Percentiles rank a stretch among this genome's conserved stretches.
These are phyloP conservation scores for Saxicola maurus DNA, from an alignment of 2,797 vertebrate species.

Conservation along the genomic window DNA sequence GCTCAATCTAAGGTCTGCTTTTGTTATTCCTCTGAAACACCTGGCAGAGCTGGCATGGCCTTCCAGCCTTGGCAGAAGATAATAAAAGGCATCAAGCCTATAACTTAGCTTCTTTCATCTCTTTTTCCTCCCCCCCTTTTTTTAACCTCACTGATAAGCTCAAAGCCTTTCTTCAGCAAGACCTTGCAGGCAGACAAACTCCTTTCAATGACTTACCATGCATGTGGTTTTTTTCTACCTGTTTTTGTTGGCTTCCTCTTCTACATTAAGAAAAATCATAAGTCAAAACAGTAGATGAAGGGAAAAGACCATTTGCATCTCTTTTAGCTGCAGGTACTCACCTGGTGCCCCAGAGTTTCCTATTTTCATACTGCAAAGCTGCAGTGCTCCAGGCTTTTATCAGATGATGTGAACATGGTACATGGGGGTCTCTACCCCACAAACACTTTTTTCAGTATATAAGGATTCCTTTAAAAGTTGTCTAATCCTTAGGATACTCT, in stretches of 20 bases:
- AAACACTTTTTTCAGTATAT: neutral
- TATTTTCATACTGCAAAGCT: neutral
- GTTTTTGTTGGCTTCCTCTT: neutral
- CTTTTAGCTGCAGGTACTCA: neutral
- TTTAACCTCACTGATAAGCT: neutral
- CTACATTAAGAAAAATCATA: neutral
- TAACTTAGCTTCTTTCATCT: conserved; percentile 13
- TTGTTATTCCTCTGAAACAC: conserved; percentile 5
- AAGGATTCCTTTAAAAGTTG: neutral
- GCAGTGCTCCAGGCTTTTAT: neutral
- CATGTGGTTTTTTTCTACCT: neutral
- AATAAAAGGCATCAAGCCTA: neutral
- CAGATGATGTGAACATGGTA: neutral
- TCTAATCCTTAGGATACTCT: neutral
- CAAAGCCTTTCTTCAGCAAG: neutral
- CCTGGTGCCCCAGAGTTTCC: neutral
- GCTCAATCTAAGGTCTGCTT: neutral
- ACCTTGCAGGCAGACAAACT: neutral
- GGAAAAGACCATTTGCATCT: neutral
- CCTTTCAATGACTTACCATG: neutral
- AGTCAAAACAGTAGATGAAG: neutral
- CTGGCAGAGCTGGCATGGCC: conserved; percentile 1
- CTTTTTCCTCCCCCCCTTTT: accelerated
- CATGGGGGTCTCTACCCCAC: accelerated
- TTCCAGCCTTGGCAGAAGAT: neutral